These are phyloP conservation scores for Pachliopta kotzebuea DNA, from an alignment of 2,888 invertebrate species.

Conservation along the genomic window DNA sequence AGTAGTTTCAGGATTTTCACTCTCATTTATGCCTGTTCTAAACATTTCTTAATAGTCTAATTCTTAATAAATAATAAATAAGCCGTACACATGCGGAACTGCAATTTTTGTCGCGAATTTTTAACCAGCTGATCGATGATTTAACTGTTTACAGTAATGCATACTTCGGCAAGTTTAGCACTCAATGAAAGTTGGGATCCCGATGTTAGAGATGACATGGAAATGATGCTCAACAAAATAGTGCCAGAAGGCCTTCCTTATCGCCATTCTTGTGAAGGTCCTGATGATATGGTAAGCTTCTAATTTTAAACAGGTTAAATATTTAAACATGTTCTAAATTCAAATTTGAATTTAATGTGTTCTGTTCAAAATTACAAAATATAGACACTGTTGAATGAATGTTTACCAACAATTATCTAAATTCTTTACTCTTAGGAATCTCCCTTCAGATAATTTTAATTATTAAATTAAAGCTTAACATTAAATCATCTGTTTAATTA, in stretches of 20 bases:
- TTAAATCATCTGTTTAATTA: background rate
- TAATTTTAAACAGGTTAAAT: background rate
- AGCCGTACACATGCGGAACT: background rate
- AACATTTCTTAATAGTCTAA: background rate
- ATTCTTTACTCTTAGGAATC: constrained; percentile 5
- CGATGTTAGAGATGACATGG: constrained; percentile 98
- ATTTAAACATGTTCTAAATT: constrained; percentile 1
- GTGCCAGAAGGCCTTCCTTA: constrained; percentile 98
- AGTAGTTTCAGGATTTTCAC: background rate
- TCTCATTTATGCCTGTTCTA: background rate
- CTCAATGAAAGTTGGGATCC: constrained; percentile 99
- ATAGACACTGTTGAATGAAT: constrained; percentile 19
- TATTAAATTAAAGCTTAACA: background rate
- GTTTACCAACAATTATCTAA: constrained; percentile 20
- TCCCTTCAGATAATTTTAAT: constrained; percentile 7
- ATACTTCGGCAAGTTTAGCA: constrained; percentile 98
- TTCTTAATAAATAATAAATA: background rate
- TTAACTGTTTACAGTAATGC: constrained; percentile 89
- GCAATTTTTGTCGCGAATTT: constrained; percentile 13
- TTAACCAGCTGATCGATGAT: constrained; percentile 28
- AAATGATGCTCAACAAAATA: constrained; percentile 99
- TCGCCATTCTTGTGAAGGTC: constrained; percentile 98
- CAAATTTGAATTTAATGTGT: background rate
- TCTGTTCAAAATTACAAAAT: constrained; percentile 6
- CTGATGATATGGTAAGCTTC: constrained; percentile 96